These are phyloP conservation scores for Hartigia nigra DNA, from an alignment of 2,888 invertebrate genomes.

Conservation along the genomic window DNA sequence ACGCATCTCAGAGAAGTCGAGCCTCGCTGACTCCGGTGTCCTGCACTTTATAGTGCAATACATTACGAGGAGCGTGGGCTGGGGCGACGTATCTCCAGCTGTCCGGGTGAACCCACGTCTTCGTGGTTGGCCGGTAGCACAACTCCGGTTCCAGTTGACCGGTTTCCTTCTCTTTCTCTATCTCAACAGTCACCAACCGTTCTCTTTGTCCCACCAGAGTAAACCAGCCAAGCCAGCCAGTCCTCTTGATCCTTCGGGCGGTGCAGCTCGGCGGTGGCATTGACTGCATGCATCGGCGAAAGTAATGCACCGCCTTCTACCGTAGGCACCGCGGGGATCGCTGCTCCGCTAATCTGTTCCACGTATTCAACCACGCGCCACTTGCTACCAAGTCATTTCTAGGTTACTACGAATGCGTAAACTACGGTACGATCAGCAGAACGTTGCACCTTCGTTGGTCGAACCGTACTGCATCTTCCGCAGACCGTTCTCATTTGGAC, in stretches of 20 bases:
- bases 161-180: conserved; percentile 30
- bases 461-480: background rate
- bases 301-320: conserved; percentile 46
- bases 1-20: conserved; percentile 42
- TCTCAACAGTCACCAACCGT: background rate
- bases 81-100: conserved; percentile 47
- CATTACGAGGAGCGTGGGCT: conserved; percentile 46
- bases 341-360: conserved; percentile 40
- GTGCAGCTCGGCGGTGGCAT: conserved; percentile 44
- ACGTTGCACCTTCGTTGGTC: background rate
- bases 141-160: conserved; percentile 53
- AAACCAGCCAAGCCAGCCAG: background rate
- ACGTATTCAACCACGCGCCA: conserved; percentile 37
- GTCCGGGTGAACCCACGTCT: conserved; percentile 51
- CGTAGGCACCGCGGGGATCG: background rate
- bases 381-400: conserved; percentile 43
- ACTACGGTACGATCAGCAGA: background rate
- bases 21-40: conserved; percentile 33
- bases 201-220: background rate
- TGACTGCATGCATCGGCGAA: conserved; percentile 50
- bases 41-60: conserved; percentile 53
- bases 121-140: conserved; percentile 43
- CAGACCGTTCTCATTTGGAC: background rate
- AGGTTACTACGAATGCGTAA: conserved; percentile 52
- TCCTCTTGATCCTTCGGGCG: background rate